Evolutionary conservation across 2,888 invertebrate species (phyloP), one percentile per base, ranked within the genome.

Genomic region (Phytoseiulus persimilis): DNA sequence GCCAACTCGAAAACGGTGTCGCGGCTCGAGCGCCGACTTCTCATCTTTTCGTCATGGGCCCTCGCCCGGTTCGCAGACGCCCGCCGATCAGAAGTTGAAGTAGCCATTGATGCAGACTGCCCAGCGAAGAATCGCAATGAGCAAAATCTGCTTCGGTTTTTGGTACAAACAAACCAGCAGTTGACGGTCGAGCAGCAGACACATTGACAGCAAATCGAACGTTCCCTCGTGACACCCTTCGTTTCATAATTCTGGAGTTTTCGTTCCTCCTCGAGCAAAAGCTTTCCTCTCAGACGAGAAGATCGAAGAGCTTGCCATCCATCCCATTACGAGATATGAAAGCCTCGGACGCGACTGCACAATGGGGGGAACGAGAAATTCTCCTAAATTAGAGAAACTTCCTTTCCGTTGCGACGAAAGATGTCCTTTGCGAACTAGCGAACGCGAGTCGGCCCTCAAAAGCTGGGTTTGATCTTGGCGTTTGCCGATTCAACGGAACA

Each of bases 1-100:
- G 65, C 65, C 65, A 65, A 65, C 65, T 65, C 65, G 65, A 65
- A 65, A 65, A 65, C 65, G 65, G 65, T 65, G 65, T 65, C 65
- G 65, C 18, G 65, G 65, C 65, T 65, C 18, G 11, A 65, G 28
- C 65, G 5, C 18, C 65, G 65, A 65, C 65, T 65, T 65, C 18
- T 65, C 65, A 65, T 65, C 65, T 65, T 6, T 28, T 65, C 65
- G 65, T 65, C 65, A 28, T 65, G 14, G 65, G 18, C 39, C 39
- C 39, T 3, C 39, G 39, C 65, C 28, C 65, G 65, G 65, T 65
- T 18, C 14, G 65, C 65, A 65, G 65, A 6, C 65, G 65, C 11
- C 18, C 65, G 65, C 11, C 18, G 65, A 65, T 65, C 65, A 65
- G 65, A 65, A 65, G 65, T 65, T 28, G 65, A 28, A 65, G 65